These are phyloP conservation scores for Microhierax caerulescens DNA, from an alignment of 2,797 vertebrate species.

Conservation along the genomic window DNA sequence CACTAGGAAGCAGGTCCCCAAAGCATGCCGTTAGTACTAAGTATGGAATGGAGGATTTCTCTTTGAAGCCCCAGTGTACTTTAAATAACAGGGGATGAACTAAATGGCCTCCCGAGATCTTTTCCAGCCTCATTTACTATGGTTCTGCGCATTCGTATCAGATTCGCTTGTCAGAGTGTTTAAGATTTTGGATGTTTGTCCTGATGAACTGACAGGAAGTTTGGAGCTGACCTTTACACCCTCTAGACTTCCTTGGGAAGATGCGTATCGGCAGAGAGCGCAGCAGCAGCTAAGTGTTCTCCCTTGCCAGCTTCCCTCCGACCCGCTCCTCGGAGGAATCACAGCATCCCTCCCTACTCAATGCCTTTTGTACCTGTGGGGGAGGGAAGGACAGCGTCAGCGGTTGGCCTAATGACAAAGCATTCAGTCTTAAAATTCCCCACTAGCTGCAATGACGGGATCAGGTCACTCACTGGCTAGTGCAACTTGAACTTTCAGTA, in stretches of 20 bases:
- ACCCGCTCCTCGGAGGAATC: background rate
- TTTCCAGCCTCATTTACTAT: background rate
- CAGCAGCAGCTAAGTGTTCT: background rate
- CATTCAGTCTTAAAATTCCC: background rate
- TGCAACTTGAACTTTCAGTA: background rate
- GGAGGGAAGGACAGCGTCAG: background rate
- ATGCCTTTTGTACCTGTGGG: background rate
- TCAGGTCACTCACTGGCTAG: background rate
- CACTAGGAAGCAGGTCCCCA: background rate
- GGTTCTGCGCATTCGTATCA: background rate
- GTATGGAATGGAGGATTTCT: background rate
- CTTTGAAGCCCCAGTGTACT: background rate
- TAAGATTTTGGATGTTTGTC: background rate
- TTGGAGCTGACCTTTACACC: background rate
- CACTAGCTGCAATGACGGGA: background rate
- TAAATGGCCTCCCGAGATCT: background rate
- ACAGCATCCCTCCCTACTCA: background rate
- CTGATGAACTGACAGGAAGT: background rate
- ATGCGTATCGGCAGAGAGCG: fast-evolving
- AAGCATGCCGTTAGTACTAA: background rate
- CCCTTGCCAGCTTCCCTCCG: background rate
- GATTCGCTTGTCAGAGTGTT: background rate
- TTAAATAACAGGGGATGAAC: background rate
- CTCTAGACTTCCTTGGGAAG: background rate
- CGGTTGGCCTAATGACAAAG: background rate